phyloP scores from a whole-genome alignment of 2,113 vertebrate species.

The Malaclemys terrapin region DNA sequence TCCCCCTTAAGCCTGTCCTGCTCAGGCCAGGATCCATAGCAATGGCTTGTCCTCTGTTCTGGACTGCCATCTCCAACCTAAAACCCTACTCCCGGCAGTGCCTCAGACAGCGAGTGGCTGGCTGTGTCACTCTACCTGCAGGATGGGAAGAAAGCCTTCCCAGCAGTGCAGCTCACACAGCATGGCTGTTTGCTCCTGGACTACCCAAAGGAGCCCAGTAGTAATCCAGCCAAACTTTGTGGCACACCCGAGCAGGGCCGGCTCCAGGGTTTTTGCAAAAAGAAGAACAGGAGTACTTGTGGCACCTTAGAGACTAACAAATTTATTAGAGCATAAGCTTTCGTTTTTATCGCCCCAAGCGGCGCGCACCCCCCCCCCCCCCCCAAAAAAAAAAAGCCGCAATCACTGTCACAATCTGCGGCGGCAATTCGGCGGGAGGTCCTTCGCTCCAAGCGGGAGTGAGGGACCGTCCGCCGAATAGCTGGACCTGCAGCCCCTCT shows the following conservation, averaged over 20 bases:
- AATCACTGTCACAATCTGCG: too few species aligned
- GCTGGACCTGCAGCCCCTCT: too few species aligned
- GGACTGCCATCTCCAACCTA: accelerated
- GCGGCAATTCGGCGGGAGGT: too few species aligned
- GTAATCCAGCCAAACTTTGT: not conserved
- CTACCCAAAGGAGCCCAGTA: not conserved
- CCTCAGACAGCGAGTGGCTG: not conserved
- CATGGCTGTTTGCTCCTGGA: not conserved
- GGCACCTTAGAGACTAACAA: too few species aligned
- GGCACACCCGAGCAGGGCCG: not conserved
- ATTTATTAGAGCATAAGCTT: too few species aligned
- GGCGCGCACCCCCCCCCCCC: too few species aligned
- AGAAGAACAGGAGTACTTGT: too few species aligned
- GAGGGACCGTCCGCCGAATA: too few species aligned
- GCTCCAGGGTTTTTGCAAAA: too few species aligned
- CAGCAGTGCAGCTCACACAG: not conserved
- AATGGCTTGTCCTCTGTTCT: not conserved
- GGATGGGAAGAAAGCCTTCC: not conserved
- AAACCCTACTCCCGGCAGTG: not conserved
- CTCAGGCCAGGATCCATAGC: not conserved
- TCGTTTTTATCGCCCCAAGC: too few species aligned
- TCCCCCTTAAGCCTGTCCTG: not conserved
- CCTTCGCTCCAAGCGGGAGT: too few species aligned
- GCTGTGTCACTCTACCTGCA: not conserved
- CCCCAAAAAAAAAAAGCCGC: too few species aligned